Evolutionary conservation across 2,113 vertebrate genomes (phyloP).

Genomic region (Acanthochromis polyacanthus): DNA sequence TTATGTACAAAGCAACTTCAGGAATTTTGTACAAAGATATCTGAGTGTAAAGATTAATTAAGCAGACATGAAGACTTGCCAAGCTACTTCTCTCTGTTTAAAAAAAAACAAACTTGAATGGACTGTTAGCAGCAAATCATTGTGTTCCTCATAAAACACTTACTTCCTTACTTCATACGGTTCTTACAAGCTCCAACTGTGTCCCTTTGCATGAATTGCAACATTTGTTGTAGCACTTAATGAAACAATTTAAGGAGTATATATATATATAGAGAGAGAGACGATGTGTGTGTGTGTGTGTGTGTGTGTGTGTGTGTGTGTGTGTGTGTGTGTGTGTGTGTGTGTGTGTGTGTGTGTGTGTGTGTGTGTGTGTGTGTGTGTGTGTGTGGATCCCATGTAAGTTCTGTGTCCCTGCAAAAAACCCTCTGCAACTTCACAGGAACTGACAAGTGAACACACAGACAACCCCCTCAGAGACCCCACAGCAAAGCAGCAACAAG

Average conservation of each 20-base stretch:
- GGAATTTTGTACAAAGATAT: not conserved
- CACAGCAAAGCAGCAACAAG: too few species aligned
- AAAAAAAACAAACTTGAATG: slow-evolving; percentile 63
- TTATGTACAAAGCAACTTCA: not conserved
- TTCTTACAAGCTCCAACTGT: not conserved
- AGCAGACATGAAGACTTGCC: not conserved
- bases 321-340: too few species aligned
- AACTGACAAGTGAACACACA: too few species aligned
- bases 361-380: too few species aligned
- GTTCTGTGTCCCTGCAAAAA: too few species aligned
- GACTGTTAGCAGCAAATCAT: slow-evolving; percentile 57
- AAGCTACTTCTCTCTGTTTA: slow-evolving; percentile 70
- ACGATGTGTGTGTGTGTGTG: too few species aligned
- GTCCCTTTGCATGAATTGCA: not conserved
- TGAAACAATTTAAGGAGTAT: not conserved
- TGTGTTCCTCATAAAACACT: slow-evolving; percentile 9
- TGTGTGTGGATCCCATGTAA: too few species aligned
- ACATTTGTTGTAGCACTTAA: not conserved
- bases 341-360: too few species aligned
- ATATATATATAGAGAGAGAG: too few species aligned
- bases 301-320: too few species aligned
- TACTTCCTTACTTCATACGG: slow-evolving; percentile 51
- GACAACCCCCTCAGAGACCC: too few species aligned
- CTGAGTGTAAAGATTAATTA: not conserved
- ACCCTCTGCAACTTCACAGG: too few species aligned